phyloP scores from a whole-genome alignment of 2,888 invertebrate genomes.

The Exephanes ischioxanthus region DNA sequence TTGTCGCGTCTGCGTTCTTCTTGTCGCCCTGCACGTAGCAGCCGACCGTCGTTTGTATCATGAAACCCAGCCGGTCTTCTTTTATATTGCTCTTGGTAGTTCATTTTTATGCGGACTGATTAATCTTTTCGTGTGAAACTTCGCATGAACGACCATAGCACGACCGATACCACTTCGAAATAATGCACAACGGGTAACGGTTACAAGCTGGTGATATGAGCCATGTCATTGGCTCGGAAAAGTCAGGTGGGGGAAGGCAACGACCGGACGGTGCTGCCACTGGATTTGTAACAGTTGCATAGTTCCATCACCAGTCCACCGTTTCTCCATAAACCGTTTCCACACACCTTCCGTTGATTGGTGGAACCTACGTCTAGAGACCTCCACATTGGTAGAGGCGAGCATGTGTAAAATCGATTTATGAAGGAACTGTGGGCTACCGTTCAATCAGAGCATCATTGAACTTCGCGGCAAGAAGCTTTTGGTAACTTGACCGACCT shows the following conservation, averaged over 20 bases:
- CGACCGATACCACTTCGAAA: constrained; percentile 63
- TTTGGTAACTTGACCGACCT: constrained; percentile 36
- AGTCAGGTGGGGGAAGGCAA: not conserved
- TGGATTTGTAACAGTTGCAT: not conserved
- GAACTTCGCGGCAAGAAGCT: too few species aligned
- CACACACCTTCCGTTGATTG: too few species aligned
- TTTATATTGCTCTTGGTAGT: constrained; percentile 37
- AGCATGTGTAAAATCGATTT: too few species aligned
- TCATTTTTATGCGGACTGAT: constrained; percentile 3
- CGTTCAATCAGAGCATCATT: too few species aligned
- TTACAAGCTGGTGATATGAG: not conserved
- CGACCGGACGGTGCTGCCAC: constrained; percentile 31
- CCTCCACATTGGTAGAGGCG: too few species aligned
- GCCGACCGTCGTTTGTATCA: constrained; percentile 35
- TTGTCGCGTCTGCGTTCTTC: constrained; percentile 54
- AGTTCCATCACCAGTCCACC: not conserved
- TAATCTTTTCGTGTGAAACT: not conserved
- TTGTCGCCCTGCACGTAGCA: constrained; percentile 57
- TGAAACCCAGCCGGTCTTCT: not conserved
- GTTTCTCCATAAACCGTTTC: too few species aligned
- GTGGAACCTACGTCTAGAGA: too few species aligned
- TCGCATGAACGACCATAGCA: not conserved
- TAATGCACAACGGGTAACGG: constrained; percentile 53
- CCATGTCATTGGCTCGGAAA: not conserved
- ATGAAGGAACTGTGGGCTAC: too few species aligned